These are phyloP conservation scores for Drosophila mayaguana DNA, from an alignment of 2,888 invertebrate species.

Conservation along the genomic window DNA sequence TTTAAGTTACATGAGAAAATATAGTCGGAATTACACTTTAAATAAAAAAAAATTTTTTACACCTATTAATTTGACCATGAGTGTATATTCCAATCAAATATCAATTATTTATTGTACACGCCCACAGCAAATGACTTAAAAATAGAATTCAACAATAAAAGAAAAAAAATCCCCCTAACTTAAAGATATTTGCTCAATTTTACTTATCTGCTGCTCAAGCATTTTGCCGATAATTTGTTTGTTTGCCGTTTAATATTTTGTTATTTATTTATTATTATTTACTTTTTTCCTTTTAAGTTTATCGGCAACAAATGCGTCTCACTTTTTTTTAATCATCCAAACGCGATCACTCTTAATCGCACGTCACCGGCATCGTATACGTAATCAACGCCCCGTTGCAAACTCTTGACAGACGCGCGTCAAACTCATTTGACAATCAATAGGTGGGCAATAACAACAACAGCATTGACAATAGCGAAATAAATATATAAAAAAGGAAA, in stretches of 20 bases:
- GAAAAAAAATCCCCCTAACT: not conserved
- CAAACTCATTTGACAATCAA: constrained; percentile 68
- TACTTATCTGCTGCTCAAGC: constrained; percentile 21
- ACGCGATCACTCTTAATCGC: constrained; percentile 42
- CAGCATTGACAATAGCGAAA: constrained; percentile 25
- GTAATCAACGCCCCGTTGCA: constrained; percentile 59
- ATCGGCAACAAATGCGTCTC: constrained; percentile 32
- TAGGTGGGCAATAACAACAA: constrained; percentile 37
- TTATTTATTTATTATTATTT: not conserved
- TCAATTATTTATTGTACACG: not conserved
- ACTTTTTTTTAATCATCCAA: constrained; percentile 14
- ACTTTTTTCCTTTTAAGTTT: not conserved
- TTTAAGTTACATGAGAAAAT: too few relatives aligned
- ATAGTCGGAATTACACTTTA: too few relatives aligned
- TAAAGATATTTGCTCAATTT: constrained; percentile 2
- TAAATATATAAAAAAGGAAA: not conserved
- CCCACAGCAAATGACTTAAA: not conserved
- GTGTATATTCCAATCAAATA: not conserved
- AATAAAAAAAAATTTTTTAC: too few relatives aligned
- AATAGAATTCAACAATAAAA: not conserved
- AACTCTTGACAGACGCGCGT: constrained; percentile 56
- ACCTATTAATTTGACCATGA: too few relatives aligned
- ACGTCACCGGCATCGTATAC: constrained; percentile 60
- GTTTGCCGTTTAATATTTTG: not conserved
- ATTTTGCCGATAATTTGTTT: constrained; percentile 29